Conservation (phyloP, 1,140 invertebrate genomes). For the Cephus cinctus region DNA sequence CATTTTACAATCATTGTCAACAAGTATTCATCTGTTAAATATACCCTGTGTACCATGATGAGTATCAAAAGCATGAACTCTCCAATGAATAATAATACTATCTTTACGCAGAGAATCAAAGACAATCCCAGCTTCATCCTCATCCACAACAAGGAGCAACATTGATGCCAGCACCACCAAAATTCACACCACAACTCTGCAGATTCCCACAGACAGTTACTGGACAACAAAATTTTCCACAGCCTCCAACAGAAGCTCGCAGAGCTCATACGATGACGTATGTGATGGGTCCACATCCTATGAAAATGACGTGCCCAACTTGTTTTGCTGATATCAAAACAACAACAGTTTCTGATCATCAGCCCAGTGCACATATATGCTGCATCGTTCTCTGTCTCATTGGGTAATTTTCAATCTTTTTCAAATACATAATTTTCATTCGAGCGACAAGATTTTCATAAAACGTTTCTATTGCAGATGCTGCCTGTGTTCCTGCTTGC, state of each 20-base stretch:
- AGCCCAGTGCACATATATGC: slow-evolving; percentile 48
- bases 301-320: slow-evolving; percentile 49
- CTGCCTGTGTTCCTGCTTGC: slow-evolving; percentile 55
- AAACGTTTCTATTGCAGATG: slow-evolving; percentile 44
- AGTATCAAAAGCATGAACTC: neutral
- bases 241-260: slow-evolving; percentile 32
- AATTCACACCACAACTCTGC: slow-evolving; percentile 20
- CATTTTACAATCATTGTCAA: neutral
- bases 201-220: no score
- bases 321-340: slow-evolving; percentile 49
- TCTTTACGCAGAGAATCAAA: neutral
- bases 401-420: slow-evolving; percentile 32
- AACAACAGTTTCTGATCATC: slow-evolving; percentile 48
- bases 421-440: neutral
- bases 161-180: slow-evolving; percentile 15
- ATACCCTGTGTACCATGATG: neutral
- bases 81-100: neutral
- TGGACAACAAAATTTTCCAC: slow-evolving; percentile 12
- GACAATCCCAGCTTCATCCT: neutral
- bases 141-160: slow-evolving; percentile 22
- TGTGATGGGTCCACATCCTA: slow-evolving; percentile 35
- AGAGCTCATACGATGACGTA: slow-evolving; percentile 38
- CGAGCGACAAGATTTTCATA: neutral
- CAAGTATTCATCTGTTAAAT: neutral
- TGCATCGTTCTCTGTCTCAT: slow-evolving; percentile 51